Conservation (phyloP, 2,797 vertebrate genomes). For the Rallus crepitans region DNA sequence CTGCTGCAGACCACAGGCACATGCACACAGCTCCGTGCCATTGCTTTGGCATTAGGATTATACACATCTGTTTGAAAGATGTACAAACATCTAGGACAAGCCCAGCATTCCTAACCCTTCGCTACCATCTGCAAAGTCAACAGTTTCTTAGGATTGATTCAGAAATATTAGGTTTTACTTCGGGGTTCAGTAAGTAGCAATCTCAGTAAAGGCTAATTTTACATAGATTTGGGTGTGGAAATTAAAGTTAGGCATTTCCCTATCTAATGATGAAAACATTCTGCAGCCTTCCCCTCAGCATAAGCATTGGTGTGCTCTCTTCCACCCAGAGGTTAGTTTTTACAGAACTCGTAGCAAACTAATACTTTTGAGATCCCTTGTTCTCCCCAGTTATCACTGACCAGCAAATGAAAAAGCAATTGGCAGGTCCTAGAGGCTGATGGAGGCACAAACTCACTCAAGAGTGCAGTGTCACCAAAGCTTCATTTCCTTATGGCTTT, state of each 20-base stretch:
- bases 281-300: background rate
- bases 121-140: background rate
- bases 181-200: background rate
- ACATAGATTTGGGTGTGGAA: background rate
- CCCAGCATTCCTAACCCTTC: background rate
- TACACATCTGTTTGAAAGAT: background rate
- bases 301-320: background rate
- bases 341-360: background rate
- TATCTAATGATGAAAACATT: background rate
- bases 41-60: background rate
- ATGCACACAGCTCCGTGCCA: accelerated
- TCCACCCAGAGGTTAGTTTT: background rate
- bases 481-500: background rate
- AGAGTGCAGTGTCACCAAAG: background rate
- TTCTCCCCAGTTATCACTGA: background rate
- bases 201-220: background rate
- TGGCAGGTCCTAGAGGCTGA: background rate
- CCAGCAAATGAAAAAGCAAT: background rate
- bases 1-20: background rate
- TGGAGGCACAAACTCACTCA: background rate
- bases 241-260: background rate
- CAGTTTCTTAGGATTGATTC: background rate
- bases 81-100: background rate
- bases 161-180: background rate
- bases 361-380: background rate